A percentile compares a stretch with the other conserved stretches of the same genome.
Conservation (phyloP, 2,113 vertebrate species). For the Percina caprodes region DNA sequence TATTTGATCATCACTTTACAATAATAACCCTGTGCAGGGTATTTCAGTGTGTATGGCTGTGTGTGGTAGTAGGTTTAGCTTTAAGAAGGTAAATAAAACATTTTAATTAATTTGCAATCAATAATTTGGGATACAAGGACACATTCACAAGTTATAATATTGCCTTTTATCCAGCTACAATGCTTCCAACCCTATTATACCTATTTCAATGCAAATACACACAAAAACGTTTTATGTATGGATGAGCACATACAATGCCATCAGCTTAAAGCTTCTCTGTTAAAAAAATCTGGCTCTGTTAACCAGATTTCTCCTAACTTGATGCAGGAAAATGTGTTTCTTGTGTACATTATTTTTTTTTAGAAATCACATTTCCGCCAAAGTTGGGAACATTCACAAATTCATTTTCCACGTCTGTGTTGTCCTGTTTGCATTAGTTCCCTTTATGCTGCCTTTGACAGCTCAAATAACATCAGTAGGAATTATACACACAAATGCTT, state of each 20-base stretch:
- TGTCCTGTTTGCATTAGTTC: neutral
- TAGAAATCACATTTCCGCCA: neutral
- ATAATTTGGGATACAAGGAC: neutral
- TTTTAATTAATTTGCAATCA: neutral
- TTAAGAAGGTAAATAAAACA: too few species aligned
- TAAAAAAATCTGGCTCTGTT: neutral
- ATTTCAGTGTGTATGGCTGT: constrained; percentile 11
- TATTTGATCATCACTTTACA: constrained; percentile 18
- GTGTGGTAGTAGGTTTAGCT: too few species aligned
- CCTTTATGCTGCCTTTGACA: neutral
- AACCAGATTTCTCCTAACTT: neutral
- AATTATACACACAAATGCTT: neutral
- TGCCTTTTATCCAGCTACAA: neutral
- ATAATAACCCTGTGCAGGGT: neutral
- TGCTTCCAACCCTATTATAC: neutral
- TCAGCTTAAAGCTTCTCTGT: neutral
- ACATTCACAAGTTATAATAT: neutral
- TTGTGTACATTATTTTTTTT: neutral
- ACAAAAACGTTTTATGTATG: neutral
- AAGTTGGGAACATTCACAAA: neutral
- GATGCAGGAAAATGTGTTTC: neutral
- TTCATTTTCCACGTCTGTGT: neutral
- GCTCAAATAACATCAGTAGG: neutral
- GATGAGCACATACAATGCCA: neutral
- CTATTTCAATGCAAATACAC: neutral